Evolutionary conservation across 92 coral and sea anemone genomes (phyloP).

Genomic region (Heliopora coerulea): DNA sequence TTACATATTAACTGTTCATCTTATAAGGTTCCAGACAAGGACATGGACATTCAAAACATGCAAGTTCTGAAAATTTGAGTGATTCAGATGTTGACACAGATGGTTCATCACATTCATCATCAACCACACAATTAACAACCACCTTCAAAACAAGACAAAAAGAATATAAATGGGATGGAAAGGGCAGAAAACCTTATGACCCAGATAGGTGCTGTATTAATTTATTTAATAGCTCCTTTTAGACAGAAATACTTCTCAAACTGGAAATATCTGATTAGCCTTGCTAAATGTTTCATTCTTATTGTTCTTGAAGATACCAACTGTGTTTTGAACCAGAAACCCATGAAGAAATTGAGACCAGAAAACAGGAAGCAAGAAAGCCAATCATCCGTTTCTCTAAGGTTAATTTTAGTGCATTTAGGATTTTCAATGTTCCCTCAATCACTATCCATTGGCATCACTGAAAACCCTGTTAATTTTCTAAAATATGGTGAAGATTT

Average conservation of each 20-base stretch:
- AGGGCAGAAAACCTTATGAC: slow-evolving; percentile 44
- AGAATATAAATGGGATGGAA: too few relatives aligned
- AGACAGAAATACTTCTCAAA: too few relatives aligned
- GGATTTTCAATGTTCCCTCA: too few relatives aligned
- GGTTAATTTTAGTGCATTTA: slow-evolving; percentile 39
- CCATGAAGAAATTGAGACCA: slow-evolving; percentile 81
- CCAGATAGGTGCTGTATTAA: slow-evolving; percentile 79
- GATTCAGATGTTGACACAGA: slow-evolving; percentile 40
- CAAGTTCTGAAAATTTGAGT: slow-evolving; percentile 21
- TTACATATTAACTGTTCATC: too few relatives aligned
- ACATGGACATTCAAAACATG: slow-evolving; percentile 55
- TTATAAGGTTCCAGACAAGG: slow-evolving; percentile 52
- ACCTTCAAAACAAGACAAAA: too few relatives aligned
- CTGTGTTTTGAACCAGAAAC: slow-evolving; percentile 73
- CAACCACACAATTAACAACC: too few relatives aligned
- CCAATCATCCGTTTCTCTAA: slow-evolving; percentile 59
- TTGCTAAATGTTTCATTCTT: too few relatives aligned
- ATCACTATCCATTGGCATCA: too few relatives aligned
- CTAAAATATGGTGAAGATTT: too few relatives aligned
- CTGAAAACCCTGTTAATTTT: too few relatives aligned
- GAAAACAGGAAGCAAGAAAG: slow-evolving; percentile 69
- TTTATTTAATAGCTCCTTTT: too few relatives aligned
- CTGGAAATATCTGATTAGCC: too few relatives aligned
- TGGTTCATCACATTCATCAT: slow-evolving; percentile 55
- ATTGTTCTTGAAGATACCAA: slow-evolving; percentile 50